phyloP scores from a whole-genome alignment of 1,140 invertebrate species.

The Brevipalpus yothersi region DNA sequence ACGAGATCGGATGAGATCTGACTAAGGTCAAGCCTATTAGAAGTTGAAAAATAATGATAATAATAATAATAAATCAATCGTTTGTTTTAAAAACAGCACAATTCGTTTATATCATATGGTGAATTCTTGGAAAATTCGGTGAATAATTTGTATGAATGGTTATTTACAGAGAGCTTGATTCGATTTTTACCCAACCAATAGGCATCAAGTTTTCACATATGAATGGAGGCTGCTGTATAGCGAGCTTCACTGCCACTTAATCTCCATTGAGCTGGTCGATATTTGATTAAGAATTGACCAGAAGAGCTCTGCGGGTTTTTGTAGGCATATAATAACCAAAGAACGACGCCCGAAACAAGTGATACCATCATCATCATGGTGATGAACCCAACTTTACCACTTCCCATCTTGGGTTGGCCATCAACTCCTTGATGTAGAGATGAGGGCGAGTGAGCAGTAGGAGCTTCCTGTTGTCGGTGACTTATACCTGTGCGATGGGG shows the following conservation, averaged over 20 bases:
- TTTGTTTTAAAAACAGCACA: no score
- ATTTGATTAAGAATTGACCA: slow-evolving; percentile 89
- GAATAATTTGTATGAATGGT: no score
- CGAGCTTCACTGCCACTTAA: slow-evolving; percentile 62
- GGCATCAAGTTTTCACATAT: slow-evolving; percentile 36
- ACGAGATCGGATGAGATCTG: no score
- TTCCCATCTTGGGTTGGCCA: slow-evolving; percentile 34
- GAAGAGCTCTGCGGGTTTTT: slow-evolving; percentile 77
- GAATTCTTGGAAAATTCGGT: no score
- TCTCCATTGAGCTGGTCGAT: slow-evolving; percentile 76
- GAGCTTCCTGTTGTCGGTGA: neutral
- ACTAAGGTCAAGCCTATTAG: no score
- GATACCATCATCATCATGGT: slow-evolving; percentile 11
- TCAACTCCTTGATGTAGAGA: slow-evolving; percentile 1
- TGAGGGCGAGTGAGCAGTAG: neutral
- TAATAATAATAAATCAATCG: no score
- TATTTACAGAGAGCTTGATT: no score
- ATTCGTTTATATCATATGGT: no score
- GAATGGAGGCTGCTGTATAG: slow-evolving; percentile 73
- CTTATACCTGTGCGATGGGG: no score
- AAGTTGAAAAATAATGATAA: no score
- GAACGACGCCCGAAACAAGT: slow-evolving; percentile 7
- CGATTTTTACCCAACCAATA: neutral
- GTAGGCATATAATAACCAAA: slow-evolving; percentile 52
- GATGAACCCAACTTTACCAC: slow-evolving; percentile 17